Conservation (phyloP, 2,888 invertebrate species). For the Drosophila nr. fundita region DNA sequence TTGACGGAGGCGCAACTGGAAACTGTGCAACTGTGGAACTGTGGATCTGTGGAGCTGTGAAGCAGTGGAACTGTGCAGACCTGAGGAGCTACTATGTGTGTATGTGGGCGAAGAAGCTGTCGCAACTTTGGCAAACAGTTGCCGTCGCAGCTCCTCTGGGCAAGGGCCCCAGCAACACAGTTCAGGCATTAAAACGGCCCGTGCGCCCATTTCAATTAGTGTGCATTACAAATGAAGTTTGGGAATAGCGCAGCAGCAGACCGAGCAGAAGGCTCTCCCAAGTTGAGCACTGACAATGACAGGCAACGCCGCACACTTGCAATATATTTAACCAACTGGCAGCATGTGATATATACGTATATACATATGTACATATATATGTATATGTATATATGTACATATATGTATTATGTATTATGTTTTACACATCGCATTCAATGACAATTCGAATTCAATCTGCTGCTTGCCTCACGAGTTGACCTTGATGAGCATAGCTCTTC, state of each 20-base stretch:
- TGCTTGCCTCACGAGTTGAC: constrained; percentile 42
- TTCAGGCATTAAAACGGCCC: constrained; percentile 74
- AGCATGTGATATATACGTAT: constrained; percentile 19
- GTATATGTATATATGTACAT: neutral
- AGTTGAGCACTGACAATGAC: constrained; percentile 44
- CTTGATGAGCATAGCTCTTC: constrained; percentile 22
- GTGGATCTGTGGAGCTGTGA: constrained; percentile 8
- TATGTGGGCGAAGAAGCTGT: constrained; percentile 14
- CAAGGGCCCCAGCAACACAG: constrained; percentile 37
- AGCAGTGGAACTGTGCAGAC: neutral
- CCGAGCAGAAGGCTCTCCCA: neutral
- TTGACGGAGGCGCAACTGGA: constrained; percentile 52
- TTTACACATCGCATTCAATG: constrained; percentile 4
- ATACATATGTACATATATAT: neutral
- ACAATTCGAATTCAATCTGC: constrained; percentile 51
- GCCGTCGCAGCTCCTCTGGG: constrained; percentile 39
- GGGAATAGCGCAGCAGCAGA: constrained; percentile 62
- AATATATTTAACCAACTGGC: constrained; percentile 39
- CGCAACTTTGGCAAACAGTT: constrained; percentile 33
- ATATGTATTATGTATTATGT: neutral
- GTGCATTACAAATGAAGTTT: constrained; percentile 81
- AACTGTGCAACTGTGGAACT: constrained; percentile 25
- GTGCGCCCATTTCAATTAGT: constrained; percentile 78
- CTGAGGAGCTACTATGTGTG: constrained; percentile 1
- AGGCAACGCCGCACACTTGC: constrained; percentile 50